Conservation (phyloP, 2,113 vertebrate genomes). For the Taxidea taxus region DNA sequence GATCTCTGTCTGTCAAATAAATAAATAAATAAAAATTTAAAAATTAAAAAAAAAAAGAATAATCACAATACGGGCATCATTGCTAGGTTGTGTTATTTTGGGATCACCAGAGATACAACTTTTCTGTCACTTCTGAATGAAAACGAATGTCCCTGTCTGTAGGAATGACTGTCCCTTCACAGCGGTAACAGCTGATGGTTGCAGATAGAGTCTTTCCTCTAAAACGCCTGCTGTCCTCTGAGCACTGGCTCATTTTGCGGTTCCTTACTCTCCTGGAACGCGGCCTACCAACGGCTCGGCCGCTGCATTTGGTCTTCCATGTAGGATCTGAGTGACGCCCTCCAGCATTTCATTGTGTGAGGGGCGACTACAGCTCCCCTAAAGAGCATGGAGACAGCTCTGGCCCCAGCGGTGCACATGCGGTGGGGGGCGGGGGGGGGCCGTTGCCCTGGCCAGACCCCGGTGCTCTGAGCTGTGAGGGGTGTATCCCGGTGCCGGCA, state of each 20-base stretch:
- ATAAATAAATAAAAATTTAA: too few relatives aligned
- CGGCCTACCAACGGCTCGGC: neutral
- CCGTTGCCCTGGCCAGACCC: neutral
- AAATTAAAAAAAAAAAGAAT: too few relatives aligned
- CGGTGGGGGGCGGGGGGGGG: too few relatives aligned
- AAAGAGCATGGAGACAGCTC: neutral
- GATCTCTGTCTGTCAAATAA: too few relatives aligned
- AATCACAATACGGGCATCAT: neutral
- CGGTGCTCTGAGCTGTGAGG: rapidly evolving
- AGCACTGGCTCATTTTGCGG: neutral
- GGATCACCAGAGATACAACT: neutral
- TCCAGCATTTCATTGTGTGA: rapidly evolving
- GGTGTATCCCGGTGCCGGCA: rapidly evolving
- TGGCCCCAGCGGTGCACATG: rapidly evolving
- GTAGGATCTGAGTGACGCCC: neutral
- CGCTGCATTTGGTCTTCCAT: neutral
- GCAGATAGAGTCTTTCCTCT: neutral
- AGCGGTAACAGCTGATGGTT: neutral
- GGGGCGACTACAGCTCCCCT: rapidly evolving
- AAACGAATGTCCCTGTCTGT: neutral
- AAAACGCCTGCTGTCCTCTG: neutral
- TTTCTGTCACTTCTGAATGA: neutral
- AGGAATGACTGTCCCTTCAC: neutral
- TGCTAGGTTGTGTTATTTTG: neutral
- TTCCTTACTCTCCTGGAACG: neutral